phyloP scores from a whole-genome alignment of 23 tunicate species.

The Trididemnum miniatum region DNA sequence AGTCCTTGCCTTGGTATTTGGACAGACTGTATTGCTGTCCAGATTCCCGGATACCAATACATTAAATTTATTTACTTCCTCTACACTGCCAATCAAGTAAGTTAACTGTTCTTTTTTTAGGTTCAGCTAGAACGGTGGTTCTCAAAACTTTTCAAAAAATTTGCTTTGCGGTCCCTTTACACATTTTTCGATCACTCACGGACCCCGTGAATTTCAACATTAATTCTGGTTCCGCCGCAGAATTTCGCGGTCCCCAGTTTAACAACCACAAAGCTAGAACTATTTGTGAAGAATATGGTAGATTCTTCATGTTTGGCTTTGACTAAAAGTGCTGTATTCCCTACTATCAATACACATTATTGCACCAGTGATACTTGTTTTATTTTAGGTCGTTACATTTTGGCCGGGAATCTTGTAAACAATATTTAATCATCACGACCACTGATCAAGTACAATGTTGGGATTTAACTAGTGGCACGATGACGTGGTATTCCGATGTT shows the following conservation, averaged over 20 bases:
- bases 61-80: slow-evolving; percentile 36
- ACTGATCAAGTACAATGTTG: slow-evolving; percentile 27
- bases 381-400: slow-evolving; percentile 27
- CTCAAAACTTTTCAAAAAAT: too few species aligned
- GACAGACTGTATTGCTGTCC: slow-evolving; percentile 35
- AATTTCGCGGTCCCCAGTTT: too few species aligned
- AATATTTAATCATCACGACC: slow-evolving; percentile 18
- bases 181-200: too few species aligned
- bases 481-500: slow-evolving; percentile 44
- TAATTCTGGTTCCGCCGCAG: too few species aligned
- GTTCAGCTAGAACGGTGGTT: too few species aligned
- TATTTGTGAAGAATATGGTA: too few species aligned
- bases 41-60: slow-evolving; percentile 37
- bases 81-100: slow-evolving; percentile 28
- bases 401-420: slow-evolving; percentile 38
- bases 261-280: too few species aligned
- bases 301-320: too few species aligned
- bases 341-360: background rate
- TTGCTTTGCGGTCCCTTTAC: too few species aligned
- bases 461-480: slow-evolving; percentile 20
- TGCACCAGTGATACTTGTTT: background rate
- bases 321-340: too few species aligned
- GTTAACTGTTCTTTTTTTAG: too few species aligned
- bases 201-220: too few species aligned
- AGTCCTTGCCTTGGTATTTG: slow-evolving; percentile 53